Conservation (phyloP, 2,113 vertebrate species). For the Pandion haliaetus region DNA sequence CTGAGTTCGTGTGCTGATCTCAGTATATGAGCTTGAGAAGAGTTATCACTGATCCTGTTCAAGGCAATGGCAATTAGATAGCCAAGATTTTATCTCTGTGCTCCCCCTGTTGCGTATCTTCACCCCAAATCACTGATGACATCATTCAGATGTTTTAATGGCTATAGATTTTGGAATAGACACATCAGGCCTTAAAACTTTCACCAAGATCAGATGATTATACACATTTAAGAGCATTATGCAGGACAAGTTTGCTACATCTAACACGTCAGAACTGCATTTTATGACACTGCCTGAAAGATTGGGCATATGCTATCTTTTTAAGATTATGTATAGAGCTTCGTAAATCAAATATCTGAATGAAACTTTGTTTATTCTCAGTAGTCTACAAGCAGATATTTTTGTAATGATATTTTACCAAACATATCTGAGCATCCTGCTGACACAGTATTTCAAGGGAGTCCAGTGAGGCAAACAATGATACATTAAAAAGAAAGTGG, state of each 20-base stretch:
- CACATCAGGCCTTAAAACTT: neutral
- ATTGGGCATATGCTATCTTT: neutral
- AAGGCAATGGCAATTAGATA: neutral
- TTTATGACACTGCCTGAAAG: neutral
- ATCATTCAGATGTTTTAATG: neutral
- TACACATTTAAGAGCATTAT: neutral
- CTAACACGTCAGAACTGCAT: neutral
- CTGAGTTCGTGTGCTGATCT: neutral
- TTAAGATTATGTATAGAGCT: neutral
- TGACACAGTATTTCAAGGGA: neutral
- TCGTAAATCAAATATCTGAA: conserved; percentile 4
- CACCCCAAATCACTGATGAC: neutral
- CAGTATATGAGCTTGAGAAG: neutral
- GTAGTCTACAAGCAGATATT: neutral
- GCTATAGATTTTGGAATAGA: neutral
- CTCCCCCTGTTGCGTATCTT: neutral
- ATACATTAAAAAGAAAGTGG: conserved; percentile 18
- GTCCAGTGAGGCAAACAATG: neutral
- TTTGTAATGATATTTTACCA: neutral
- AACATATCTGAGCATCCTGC: neutral
- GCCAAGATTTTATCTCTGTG: neutral
- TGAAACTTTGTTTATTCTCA: neutral
- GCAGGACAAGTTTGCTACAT: neutral
- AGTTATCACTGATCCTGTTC: neutral
- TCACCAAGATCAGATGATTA: neutral